Evolutionary conservation across 2,888 invertebrate genomes (phyloP).

Genomic region (Ptychoptera albimana): DNA sequence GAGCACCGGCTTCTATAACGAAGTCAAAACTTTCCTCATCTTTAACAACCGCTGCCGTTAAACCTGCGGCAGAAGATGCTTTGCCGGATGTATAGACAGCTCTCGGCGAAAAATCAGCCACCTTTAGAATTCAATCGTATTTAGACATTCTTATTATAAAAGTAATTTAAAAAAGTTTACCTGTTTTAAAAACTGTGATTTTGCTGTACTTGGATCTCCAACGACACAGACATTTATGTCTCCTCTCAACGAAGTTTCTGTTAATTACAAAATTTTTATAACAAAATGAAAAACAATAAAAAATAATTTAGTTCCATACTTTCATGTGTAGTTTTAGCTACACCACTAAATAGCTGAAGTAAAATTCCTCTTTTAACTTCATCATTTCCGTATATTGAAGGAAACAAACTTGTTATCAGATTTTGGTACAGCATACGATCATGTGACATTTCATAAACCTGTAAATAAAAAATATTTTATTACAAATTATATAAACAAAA

Average conservation of each 20-base stretch:
- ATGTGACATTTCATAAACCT: constrained; percentile 84
- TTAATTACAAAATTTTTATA: constrained; percentile 7
- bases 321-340: constrained; percentile 85
- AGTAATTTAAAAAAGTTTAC: constrained; percentile 22
- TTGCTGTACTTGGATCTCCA: constrained; percentile 97
- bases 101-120: constrained; percentile 84
- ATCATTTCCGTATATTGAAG: constrained; percentile 91
- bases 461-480: constrained; percentile 18
- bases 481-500: background rate
- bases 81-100: constrained; percentile 98
- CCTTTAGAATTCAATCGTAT: background rate
- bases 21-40: constrained; percentile 98
- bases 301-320: constrained; percentile 27
- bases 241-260: constrained; percentile 77
- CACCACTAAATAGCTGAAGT: constrained; percentile 94
- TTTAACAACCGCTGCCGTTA: constrained; percentile 92
- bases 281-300: constrained; percentile 2
- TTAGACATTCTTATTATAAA: background rate
- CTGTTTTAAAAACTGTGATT: constrained; percentile 92
- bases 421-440: constrained; percentile 84
- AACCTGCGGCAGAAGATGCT: constrained; percentile 93
- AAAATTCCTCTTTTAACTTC: constrained; percentile 87
- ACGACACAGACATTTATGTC: constrained; percentile 97
- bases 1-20: constrained; percentile 98
- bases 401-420: constrained; percentile 81